Evolutionary conservation across 2,797 vertebrate genomes (phyloP).

Genomic region (Alca torda): DNA sequence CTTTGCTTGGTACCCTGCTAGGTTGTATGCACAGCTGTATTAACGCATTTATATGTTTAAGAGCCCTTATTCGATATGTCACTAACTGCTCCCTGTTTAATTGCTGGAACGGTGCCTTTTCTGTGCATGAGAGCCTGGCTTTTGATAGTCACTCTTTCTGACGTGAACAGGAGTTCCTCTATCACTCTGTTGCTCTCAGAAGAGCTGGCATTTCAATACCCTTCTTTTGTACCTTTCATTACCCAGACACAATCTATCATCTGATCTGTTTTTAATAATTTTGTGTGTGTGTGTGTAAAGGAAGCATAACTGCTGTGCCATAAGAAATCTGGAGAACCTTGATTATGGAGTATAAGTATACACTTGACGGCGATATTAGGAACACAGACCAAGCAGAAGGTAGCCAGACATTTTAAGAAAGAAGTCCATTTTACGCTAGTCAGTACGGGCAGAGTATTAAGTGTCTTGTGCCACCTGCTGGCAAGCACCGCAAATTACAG

Average conservation of each 20-base stretch:
- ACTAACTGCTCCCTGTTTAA: background rate
- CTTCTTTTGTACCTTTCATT: background rate
- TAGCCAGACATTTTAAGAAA: background rate
- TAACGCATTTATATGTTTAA: background rate
- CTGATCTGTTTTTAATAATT: background rate
- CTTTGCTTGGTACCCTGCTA: background rate
- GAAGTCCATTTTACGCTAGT: background rate
- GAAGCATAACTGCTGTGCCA: background rate
- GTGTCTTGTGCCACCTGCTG: conserved; percentile 46
- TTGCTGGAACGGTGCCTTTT: background rate
- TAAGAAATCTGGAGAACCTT: background rate
- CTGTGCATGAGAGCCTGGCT: background rate
- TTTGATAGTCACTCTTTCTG: background rate
- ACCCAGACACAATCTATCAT: background rate
- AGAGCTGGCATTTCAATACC: background rate
- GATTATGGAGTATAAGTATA: background rate
- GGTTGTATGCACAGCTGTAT: background rate
- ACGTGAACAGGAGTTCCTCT: background rate
- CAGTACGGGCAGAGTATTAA: background rate
- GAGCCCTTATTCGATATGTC: background rate
- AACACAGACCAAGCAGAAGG: background rate
- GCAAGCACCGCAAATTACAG: background rate
- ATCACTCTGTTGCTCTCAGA: background rate
- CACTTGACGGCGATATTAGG: background rate
- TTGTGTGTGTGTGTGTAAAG: background rate